A percentile compares a stretch with the other conserved stretches of the same genome.
These are phyloP conservation scores for Brachionus manjavacas DNA, from an alignment of 1,140 invertebrate species.

Conservation along the genomic window DNA sequence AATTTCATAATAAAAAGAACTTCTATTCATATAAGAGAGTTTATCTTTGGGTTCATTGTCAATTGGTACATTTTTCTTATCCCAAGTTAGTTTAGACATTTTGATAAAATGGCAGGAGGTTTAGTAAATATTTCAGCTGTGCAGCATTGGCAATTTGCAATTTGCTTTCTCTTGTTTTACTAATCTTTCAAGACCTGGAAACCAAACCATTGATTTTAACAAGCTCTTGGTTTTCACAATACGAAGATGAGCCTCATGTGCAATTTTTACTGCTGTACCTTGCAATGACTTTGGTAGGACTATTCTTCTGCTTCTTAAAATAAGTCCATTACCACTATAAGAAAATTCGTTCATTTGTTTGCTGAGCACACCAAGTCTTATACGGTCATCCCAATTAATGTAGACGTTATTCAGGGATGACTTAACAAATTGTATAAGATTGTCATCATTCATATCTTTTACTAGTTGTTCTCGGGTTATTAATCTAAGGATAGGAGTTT, in stretches of 20 bases:
- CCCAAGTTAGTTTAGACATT: no score
- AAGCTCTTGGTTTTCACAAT: slow-evolving; percentile 45
- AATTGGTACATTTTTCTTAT: no score
- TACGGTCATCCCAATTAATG: no score
- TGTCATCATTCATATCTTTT: no score
- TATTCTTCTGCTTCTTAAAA: background rate
- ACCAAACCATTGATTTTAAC: slow-evolving; percentile 43
- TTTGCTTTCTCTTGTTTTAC: slow-evolving; percentile 31
- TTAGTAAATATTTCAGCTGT: slow-evolving; percentile 40
- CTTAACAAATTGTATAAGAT: no score
- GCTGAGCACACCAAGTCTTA: background rate
- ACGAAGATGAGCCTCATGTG: slow-evolving; percentile 44
- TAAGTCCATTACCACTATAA: background rate
- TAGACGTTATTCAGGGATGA: no score
- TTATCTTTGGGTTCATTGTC: no score
- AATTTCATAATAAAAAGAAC: no score
- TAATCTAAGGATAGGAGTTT: no score
- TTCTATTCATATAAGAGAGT: no score
- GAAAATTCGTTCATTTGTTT: background rate
- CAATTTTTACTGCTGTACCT: background rate
- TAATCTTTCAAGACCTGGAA: slow-evolving; percentile 43
- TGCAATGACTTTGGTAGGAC: background rate
- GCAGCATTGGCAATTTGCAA: background rate
- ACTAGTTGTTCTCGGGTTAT: no score
- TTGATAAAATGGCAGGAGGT: no score